Percentiles rank a stretch among this genome's conserved stretches.
Evolutionary conservation across 2,113 vertebrate genomes (phyloP).

Genomic region (Pachycephala philippinensis): DNA sequence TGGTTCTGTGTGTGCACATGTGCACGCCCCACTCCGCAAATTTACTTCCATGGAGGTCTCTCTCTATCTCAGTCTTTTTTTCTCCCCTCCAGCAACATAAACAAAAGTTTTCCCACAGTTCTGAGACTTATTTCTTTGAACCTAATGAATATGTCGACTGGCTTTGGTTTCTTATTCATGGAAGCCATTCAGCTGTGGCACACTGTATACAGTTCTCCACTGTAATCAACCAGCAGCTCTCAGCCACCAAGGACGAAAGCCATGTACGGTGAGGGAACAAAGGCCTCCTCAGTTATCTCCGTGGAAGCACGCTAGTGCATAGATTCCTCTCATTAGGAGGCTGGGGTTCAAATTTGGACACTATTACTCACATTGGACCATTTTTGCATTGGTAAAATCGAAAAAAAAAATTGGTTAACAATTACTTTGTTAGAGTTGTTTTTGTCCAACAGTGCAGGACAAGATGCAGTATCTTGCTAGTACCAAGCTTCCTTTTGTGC

Average conservation of each 20-base stretch:
- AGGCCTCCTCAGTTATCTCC: neutral
- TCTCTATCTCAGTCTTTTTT: neutral
- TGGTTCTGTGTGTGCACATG: rapidly evolving
- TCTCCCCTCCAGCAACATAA: neutral
- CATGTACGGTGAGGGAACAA: neutral
- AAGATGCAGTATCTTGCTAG: neutral
- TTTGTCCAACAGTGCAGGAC: neutral
- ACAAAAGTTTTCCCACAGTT: conserved; percentile 67
- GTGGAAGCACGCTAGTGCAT: neutral
- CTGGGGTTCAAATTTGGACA: neutral
- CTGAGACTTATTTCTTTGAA: conserved; percentile 47
- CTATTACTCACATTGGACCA: neutral
- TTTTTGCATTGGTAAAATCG: neutral
- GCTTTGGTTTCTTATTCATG: conserved; percentile 58
- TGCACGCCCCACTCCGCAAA: rapidly evolving
- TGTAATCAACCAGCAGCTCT: conserved; percentile 25
- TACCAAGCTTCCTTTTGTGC: neutral
- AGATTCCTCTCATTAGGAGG: neutral
- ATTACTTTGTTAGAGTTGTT: neutral
- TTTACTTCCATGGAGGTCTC: conserved; percentile 36
- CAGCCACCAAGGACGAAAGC: neutral
- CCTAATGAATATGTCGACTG: conserved; percentile 40
- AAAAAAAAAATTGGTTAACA: neutral
- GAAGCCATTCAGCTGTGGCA: conserved; percentile 59
- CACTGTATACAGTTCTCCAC: conserved; percentile 17